A percentile compares a stretch with the other conserved stretches of the same genome.
Evolutionary conservation across 2,113 vertebrate species (phyloP).

Genomic region (Myocastor coypus): DNA sequence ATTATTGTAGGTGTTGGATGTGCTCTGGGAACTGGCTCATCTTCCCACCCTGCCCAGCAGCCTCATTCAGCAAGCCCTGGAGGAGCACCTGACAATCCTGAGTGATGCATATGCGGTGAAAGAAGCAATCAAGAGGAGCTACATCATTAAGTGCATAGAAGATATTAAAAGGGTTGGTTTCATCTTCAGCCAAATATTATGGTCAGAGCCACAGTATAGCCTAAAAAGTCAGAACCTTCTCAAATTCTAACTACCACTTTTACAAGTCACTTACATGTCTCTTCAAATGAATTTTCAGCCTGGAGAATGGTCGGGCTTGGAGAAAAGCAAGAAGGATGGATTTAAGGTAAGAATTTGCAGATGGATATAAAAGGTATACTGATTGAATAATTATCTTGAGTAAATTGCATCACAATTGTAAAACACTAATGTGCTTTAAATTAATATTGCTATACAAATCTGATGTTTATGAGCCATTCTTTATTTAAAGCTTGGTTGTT

Average conservation of each 20-base stretch:
- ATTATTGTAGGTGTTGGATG: constrained; percentile 93
- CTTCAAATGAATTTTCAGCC: constrained; percentile 88
- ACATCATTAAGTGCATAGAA: constrained; percentile 99
- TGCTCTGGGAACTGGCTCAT: constrained; percentile 98
- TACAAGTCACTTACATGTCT: constrained; percentile 83
- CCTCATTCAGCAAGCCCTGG: constrained; percentile 97
- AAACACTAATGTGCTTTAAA: constrained; percentile 4
- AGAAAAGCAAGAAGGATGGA: constrained; percentile 87
- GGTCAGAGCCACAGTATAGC: constrained; percentile 4
- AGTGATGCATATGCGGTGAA: constrained; percentile 99
- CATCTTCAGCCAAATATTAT: background rate
- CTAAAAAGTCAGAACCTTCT: constrained; percentile 47
- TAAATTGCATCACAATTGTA: constrained; percentile 45
- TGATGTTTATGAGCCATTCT: background rate
- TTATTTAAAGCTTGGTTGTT: constrained; percentile 27
- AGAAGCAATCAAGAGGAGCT: constrained; percentile 96
- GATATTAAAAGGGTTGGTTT: constrained; percentile 97
- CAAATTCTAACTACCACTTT: constrained; percentile 79
- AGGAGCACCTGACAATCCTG: constrained; percentile 98
- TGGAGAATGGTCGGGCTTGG: constrained; percentile 87
- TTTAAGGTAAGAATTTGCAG: constrained; percentile 89
- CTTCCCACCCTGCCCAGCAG: constrained; percentile 95
- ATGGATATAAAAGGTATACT: constrained; percentile 76
- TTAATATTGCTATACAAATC: constrained; percentile 16
- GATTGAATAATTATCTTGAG: constrained; percentile 35